These are phyloP conservation scores for Leucoptera coffeella DNA, from an alignment of 2,888 invertebrate genomes.

Conservation along the genomic window DNA sequence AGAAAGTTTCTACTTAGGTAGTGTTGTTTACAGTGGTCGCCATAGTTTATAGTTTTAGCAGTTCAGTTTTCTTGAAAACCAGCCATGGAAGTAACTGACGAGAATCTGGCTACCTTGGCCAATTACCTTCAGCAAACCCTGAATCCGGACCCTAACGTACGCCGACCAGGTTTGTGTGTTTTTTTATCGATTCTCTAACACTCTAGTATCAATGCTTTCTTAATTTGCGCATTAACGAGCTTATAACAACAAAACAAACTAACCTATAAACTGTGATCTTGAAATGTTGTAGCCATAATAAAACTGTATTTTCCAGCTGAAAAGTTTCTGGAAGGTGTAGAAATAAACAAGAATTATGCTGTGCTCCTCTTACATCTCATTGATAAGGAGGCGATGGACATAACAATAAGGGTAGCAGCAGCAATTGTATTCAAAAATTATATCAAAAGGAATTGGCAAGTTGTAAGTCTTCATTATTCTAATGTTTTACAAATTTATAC, in stretches of 20 bases:
- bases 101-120: conserved; percentile 74
- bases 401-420: conserved; percentile 81
- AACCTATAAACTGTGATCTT: conserved; percentile 1
- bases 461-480: conserved; percentile 67
- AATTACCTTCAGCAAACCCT: conserved; percentile 85
- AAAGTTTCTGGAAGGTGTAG: conserved; percentile 84
- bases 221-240: too few relatives aligned
- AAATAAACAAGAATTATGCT: conserved; percentile 86
- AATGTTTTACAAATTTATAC: too few relatives aligned
- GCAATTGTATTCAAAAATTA: conserved; percentile 96
- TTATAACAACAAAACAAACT: too few relatives aligned
- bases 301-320: conserved; percentile 61
- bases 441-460: conserved; percentile 91
- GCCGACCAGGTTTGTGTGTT: conserved; percentile 82
- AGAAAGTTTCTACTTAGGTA: too few relatives aligned
- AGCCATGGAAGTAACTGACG: conserved; percentile 87
- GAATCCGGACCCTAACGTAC: conserved; percentile 71
- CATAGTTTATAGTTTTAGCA: too few relatives aligned
- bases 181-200: too few relatives aligned
- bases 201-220: too few relatives aligned
- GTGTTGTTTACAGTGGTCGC: too few relatives aligned
- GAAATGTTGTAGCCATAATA: conserved; percentile 1
- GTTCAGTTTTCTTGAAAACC: too few relatives aligned
- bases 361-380: conserved; percentile 79
- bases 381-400: conserved; percentile 72